Evolutionary conservation across 2,888 invertebrate species (phyloP).

Genomic region (Latrodectus elegans): DNA sequence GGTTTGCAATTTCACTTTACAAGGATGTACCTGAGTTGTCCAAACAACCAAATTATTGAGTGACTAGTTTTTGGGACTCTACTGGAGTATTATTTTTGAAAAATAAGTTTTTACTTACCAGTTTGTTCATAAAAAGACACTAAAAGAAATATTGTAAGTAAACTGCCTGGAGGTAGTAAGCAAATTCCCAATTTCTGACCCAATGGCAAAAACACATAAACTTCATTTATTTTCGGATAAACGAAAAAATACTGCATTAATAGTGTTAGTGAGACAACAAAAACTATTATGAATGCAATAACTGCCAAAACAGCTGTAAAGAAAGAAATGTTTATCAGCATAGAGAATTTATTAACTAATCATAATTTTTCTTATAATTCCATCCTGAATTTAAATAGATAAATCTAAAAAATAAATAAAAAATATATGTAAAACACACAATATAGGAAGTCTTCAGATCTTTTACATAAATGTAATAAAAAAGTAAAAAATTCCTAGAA

Average conservation of each 20-base stretch:
- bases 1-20: too few relatives aligned
- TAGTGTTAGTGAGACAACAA: neutral
- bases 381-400: too few relatives aligned
- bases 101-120: conserved; percentile 23
- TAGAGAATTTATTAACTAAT: too few relatives aligned
- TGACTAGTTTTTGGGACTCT: too few relatives aligned
- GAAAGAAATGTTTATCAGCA: neutral
- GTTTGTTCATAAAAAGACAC: conserved; percentile 26
- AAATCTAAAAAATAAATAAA: too few relatives aligned
- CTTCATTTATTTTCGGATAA: neutral
- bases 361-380: too few relatives aligned
- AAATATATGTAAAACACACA: too few relatives aligned
- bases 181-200: conserved; percentile 35
- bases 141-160: conserved; percentile 17
- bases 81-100: neutral
- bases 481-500: too few relatives aligned
- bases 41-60: too few relatives aligned
- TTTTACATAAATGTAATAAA: too few relatives aligned
- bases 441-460: too few relatives aligned
- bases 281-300: conserved; percentile 6
- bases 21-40: too few relatives aligned
- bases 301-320: conserved; percentile 27
- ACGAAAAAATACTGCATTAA: conserved; percentile 16
- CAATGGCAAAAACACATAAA: conserved; percentile 15
- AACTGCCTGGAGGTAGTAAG: conserved; percentile 34